A percentile compares a stretch with the other conserved stretches of the same genome.
These are phyloP conservation scores for Ptychadena robeensis DNA, from an alignment of 2,797 vertebrate species.

Conservation along the genomic window DNA sequence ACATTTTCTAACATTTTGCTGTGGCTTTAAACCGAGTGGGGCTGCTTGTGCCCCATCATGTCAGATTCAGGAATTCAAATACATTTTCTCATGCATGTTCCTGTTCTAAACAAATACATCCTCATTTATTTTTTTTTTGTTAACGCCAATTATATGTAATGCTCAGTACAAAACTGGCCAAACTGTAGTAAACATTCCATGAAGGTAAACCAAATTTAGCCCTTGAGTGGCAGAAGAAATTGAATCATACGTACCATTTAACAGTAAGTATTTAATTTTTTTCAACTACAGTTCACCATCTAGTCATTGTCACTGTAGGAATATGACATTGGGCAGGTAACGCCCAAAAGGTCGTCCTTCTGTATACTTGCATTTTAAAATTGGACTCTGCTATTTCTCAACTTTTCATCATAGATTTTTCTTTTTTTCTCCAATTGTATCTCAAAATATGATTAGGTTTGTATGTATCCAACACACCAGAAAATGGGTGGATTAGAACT, in stretches of 20 bases:
- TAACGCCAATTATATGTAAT: conserved; percentile 26
- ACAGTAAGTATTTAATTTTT: conserved; percentile 14
- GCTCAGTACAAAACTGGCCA: conserved; percentile 41
- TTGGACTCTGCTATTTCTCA: conserved; percentile 33
- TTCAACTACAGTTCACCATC: conserved; percentile 31
- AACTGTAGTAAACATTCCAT: conserved; percentile 52
- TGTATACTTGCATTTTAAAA: not conserved
- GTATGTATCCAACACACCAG: conserved; percentile 3
- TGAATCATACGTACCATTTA: conserved; percentile 40
- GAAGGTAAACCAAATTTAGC: conserved; percentile 18
- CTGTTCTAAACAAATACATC: conserved; percentile 20
- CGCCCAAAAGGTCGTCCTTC: not conserved
- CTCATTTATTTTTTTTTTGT: conserved; percentile 35
- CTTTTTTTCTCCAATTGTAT: conserved; percentile 13
- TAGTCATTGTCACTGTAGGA: conserved; percentile 51
- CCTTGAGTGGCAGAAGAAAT: conserved; percentile 26
- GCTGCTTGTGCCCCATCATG: conserved; percentile 17
- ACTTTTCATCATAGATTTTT: conserved; percentile 22
- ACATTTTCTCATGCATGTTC: conserved; percentile 51
- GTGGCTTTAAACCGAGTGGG: conserved; percentile 51
- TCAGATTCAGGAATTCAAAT: conserved; percentile 55
- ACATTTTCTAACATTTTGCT: conserved; percentile 58
- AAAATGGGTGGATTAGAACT: not conserved
- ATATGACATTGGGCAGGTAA: conserved; percentile 24
- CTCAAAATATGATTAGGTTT: not conserved